A percentile compares a stretch with the other conserved stretches of the same genome.
Evolutionary conservation across 2,113 vertebrate species (phyloP).

Genomic region (Oenanthe oenanthe): DNA sequence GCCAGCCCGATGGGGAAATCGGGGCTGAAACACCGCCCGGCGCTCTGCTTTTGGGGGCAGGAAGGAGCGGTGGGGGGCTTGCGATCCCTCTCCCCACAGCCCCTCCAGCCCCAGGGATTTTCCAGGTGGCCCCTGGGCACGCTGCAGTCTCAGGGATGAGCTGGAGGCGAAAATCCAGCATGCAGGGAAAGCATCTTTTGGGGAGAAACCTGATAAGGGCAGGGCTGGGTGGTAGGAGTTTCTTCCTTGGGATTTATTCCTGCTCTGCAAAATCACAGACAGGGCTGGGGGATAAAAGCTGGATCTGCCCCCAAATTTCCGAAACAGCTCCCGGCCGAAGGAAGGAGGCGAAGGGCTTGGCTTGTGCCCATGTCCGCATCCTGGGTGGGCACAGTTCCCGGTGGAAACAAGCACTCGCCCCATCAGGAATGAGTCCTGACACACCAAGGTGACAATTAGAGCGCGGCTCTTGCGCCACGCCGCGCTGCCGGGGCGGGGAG

Average conservation of each 20-base stretch:
- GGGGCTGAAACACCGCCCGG: background rate
- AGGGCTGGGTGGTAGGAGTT: background rate
- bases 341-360: background rate
- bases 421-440: background rate
- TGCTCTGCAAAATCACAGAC: background rate
- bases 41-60: background rate
- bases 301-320: accelerated
- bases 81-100: accelerated
- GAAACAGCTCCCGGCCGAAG: background rate
- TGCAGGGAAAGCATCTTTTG: background rate
- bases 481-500: background rate
- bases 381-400: background rate
- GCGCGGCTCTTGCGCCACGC: background rate
- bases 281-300: background rate
- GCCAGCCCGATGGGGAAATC: background rate
- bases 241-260: background rate
- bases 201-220: background rate
- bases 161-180: background rate
- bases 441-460: background rate
- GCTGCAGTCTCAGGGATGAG: background rate
- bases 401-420: background rate
- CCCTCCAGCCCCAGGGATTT: accelerated
- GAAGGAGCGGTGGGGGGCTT: accelerated
- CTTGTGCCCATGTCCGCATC: background rate
- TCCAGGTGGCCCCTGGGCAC: accelerated